Conservation (phyloP, 2,113 vertebrate genomes). For the Sitta europaea region DNA sequence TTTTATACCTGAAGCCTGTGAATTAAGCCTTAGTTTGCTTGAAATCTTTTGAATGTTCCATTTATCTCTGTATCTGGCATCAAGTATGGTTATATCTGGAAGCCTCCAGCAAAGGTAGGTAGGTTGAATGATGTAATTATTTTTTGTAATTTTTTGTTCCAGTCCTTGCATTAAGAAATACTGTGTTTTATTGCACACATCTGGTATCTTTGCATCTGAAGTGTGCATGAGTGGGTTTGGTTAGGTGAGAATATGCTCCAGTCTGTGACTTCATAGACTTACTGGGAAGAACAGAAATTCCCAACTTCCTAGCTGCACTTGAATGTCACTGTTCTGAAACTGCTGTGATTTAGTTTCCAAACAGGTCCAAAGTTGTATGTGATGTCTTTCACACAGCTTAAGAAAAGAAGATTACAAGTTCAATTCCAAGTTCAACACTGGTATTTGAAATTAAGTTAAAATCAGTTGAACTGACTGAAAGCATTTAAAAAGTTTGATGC, state of each 20-base stretch:
- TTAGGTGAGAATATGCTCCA: not conserved
- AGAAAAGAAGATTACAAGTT: not conserved
- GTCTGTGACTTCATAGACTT: not conserved
- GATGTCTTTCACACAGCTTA: not conserved
- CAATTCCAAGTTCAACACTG: not conserved
- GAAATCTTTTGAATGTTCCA: not conserved
- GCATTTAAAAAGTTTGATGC: not conserved
- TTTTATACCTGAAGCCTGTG: conserved; percentile 25
- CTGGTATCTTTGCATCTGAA: not conserved
- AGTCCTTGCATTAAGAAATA: not conserved
- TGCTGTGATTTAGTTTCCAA: not conserved
- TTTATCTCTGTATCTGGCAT: not conserved
- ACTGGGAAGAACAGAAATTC: conserved; percentile 2
- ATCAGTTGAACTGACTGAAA: not conserved
- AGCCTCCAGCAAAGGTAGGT: not conserved
- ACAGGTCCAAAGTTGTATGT: not conserved
- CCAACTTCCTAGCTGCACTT: not conserved
- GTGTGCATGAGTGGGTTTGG: not conserved
- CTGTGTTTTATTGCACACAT: not conserved
- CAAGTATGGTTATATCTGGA: not conserved
- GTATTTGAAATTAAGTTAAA: not conserved
- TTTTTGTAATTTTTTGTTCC: not conserved
- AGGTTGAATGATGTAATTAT: not conserved
- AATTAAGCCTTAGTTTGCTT: conserved; percentile 36
- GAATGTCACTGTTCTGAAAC: conserved; percentile 16